Evolutionary conservation across 2,113 vertebrate genomes (phyloP).

Genomic region (Rynchops niger): DNA sequence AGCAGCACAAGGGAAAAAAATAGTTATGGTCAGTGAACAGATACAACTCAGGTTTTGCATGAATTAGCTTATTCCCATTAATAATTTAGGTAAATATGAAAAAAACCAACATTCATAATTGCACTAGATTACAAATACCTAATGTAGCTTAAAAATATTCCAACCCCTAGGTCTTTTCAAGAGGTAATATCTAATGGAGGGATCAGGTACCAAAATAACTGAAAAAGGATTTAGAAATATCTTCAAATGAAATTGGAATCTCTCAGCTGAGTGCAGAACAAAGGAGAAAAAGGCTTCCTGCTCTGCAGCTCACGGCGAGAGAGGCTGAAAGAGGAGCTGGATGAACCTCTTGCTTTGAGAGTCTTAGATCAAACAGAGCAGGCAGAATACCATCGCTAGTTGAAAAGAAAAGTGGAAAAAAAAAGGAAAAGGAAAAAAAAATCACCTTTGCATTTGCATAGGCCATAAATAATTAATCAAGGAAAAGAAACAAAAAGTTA

Average conservation of each 20-base stretch:
- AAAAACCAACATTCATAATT: not conserved
- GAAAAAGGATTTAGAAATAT: not conserved
- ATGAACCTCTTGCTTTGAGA: not conserved
- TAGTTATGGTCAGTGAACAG: not conserved
- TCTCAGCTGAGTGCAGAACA: not conserved
- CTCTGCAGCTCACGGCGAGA: not conserved
- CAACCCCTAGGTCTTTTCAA: not conserved
- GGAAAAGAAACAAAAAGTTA: not conserved
- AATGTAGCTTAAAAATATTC: not conserved
- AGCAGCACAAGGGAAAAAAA: not conserved
- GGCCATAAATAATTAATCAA: not conserved
- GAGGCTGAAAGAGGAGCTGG: not conserved
- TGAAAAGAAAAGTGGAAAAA: not conserved
- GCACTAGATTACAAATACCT: not conserved
- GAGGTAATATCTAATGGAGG: not conserved
- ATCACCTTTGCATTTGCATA: accelerated
- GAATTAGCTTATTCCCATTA: not conserved
- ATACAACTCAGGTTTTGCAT: not conserved
- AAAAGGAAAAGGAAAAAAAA: not conserved
- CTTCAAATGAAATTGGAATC: not conserved
- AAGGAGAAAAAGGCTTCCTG: not conserved
- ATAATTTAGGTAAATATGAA: not conserved
- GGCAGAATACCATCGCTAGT: not conserved
- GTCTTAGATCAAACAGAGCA: not conserved
- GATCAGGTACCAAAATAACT: not conserved